A percentile compares a stretch with the other conserved stretches of the same genome.
Evolutionary conservation across 1,140 invertebrate species (phyloP).

Genomic region (Drosophila lacertosa): DNA sequence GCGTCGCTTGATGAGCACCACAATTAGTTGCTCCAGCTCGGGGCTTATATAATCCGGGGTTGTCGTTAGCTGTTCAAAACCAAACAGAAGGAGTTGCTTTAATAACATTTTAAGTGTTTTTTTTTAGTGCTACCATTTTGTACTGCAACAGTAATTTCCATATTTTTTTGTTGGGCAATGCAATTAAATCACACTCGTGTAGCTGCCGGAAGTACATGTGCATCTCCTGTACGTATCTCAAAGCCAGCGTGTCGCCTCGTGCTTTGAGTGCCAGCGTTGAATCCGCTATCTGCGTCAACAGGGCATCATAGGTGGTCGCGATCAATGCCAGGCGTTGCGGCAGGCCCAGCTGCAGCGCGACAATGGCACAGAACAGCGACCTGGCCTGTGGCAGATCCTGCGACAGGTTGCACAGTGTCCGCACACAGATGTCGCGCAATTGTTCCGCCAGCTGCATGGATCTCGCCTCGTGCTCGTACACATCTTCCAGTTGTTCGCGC

Average conservation of each 20-base stretch:
- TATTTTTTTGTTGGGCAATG: conserved; percentile 46
- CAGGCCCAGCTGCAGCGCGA: conserved; percentile 29
- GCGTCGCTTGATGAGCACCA: conserved; percentile 27
- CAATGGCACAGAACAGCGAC: conserved; percentile 41
- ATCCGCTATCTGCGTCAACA: conserved; percentile 23
- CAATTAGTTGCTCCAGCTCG: conserved; percentile 37
- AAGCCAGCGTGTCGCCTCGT: neutral
- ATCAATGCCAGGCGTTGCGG: conserved; percentile 12
- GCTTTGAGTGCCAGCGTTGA: neutral
- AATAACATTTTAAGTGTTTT: neutral
- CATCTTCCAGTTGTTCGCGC: neutral
- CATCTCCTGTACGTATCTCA: conserved; percentile 39
- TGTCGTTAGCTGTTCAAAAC: conserved; percentile 11
- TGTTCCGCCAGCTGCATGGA: conserved; percentile 17
- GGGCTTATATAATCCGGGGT: conserved; percentile 13
- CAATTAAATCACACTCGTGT: neutral
- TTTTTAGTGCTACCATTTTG: conserved; percentile 33
- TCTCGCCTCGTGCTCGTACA: neutral
- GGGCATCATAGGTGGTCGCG: conserved; percentile 25
- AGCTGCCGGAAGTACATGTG: conserved; percentile 39
- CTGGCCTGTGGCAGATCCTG: conserved; percentile 27
- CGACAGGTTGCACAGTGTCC: conserved; percentile 4
- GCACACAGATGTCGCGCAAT: conserved; percentile 31
- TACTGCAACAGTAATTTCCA: conserved; percentile 55
- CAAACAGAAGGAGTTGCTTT: neutral